phyloP scores from a whole-genome alignment of 2,888 invertebrate genomes.

The Dendrolimus pini region DNA sequence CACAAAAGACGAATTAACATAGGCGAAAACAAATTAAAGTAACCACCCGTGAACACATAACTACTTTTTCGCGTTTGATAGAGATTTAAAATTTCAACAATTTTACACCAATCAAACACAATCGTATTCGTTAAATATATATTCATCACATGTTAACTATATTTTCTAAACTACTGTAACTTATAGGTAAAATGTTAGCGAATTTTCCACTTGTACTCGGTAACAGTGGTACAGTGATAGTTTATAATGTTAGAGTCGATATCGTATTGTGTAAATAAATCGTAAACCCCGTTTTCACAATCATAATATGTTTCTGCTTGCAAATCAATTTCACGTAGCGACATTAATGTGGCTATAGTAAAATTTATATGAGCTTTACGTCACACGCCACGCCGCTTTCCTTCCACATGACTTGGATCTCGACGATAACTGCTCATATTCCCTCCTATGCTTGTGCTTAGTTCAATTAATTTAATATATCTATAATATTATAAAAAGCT shows the following conservation, averaged over 20 bases:
- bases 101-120: too few species aligned
- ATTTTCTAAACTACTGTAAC: not conserved
- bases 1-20: too few species aligned
- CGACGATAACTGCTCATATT: conserved; percentile 43
- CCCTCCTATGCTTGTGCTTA: conserved; percentile 34
- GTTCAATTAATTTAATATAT: conserved; percentile 35
- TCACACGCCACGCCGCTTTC: conserved; percentile 56
- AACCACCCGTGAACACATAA: too few species aligned
- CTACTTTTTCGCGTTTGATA: too few species aligned
- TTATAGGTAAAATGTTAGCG: conserved; percentile 9
- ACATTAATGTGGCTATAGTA: conserved; percentile 75
- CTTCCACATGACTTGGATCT: conserved; percentile 48
- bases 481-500: too few species aligned
- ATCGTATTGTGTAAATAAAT: conserved; percentile 73
- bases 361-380: conserved; percentile 74
- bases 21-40: too few species aligned
- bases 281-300: conserved; percentile 77
- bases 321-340: conserved; percentile 76
- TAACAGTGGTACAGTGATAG: conserved; percentile 50
- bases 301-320: conserved; percentile 75
- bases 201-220: conserved; percentile 25
- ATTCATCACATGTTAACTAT: not conserved
- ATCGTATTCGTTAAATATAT: too few species aligned
- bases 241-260: conserved; percentile 60
- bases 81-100: too few species aligned